phyloP scores from a whole-genome alignment of 2,888 invertebrate genomes.

The Disparrhopalites patrizii region DNA sequence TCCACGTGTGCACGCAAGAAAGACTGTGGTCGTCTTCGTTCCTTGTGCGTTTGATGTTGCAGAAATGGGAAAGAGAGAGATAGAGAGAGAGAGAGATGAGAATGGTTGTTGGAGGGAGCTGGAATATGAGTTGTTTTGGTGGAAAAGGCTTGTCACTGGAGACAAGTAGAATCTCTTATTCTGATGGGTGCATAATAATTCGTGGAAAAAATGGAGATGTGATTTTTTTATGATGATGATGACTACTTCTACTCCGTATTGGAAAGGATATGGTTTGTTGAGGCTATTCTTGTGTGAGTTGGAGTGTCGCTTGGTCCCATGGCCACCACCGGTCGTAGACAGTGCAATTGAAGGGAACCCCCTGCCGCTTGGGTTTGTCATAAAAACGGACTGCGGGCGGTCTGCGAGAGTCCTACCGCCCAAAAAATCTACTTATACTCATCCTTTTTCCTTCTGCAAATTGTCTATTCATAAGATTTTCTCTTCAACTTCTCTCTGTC shows the following conservation, averaged over 20 bases:
- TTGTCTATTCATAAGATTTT: slow-evolving; percentile 30
- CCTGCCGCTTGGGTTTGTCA: slow-evolving; percentile 47
- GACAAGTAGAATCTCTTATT: no score
- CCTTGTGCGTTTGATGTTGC: no score
- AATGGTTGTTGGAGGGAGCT: no score
- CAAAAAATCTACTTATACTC: slow-evolving; percentile 26
- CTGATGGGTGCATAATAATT: slow-evolving; percentile 16
- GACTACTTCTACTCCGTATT: no score
- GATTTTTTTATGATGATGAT: slow-evolving; percentile 36
- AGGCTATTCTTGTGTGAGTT: slow-evolving; percentile 33
- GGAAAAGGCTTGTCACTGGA: background rate
- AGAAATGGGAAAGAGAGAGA: no score
- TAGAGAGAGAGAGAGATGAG: no score
- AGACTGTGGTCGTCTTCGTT: no score
- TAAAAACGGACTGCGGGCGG: slow-evolving; percentile 48
- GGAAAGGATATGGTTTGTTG: slow-evolving; percentile 31
- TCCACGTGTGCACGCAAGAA: no score
- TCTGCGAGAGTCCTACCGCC: slow-evolving; percentile 32
- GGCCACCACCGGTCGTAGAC: background rate
- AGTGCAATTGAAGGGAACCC: slow-evolving; percentile 43
- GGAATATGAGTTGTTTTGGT: slow-evolving; percentile 9
- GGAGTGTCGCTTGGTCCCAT: slow-evolving; percentile 26
- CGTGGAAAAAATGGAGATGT: no score
- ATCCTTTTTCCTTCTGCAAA: slow-evolving; percentile 27
- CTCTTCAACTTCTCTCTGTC: slow-evolving; percentile 11